Percentiles rank a stretch among this genome's conserved stretches.
Conservation (phyloP, 2,113 vertebrate genomes). For the Elachura formosa region DNA sequence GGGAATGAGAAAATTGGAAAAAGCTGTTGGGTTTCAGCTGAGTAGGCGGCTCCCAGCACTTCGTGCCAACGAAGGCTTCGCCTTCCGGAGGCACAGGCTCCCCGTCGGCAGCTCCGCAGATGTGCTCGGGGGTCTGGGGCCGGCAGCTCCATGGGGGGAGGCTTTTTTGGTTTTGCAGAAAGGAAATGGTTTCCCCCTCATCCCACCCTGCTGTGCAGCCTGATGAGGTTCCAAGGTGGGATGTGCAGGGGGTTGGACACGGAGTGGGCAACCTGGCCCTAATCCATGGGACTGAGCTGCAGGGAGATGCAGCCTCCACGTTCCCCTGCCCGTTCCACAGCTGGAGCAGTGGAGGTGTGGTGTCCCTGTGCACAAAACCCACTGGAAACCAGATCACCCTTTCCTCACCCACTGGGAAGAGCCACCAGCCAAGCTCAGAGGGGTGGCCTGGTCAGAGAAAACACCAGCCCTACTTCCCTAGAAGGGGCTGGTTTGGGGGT, state of each 20-base stretch:
- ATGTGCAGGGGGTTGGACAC: not conserved
- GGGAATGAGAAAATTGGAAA: slow-evolving; percentile 56
- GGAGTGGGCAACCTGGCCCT: not conserved
- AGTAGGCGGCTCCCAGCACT: slow-evolving; percentile 34
- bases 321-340: not conserved
- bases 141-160: not conserved
- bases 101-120: not conserved
- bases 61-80: slow-evolving; percentile 41
- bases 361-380: not conserved
- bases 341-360: accelerated
- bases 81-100: slow-evolving; percentile 54
- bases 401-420: not conserved
- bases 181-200: not conserved
- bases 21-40: slow-evolving; percentile 54
- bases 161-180: not conserved
- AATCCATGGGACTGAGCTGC: not conserved
- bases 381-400: not conserved
- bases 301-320: not conserved
- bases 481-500: not conserved
- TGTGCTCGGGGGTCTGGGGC: slow-evolving; percentile 1
- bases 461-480: not conserved
- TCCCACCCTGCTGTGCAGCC: not conserved
- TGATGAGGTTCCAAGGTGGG: not conserved
- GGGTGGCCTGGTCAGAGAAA: not conserved
- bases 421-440: not conserved